Evolutionary conservation across 1,140 invertebrate species (phyloP).

Genomic region (Scaptomyza pallida): DNA sequence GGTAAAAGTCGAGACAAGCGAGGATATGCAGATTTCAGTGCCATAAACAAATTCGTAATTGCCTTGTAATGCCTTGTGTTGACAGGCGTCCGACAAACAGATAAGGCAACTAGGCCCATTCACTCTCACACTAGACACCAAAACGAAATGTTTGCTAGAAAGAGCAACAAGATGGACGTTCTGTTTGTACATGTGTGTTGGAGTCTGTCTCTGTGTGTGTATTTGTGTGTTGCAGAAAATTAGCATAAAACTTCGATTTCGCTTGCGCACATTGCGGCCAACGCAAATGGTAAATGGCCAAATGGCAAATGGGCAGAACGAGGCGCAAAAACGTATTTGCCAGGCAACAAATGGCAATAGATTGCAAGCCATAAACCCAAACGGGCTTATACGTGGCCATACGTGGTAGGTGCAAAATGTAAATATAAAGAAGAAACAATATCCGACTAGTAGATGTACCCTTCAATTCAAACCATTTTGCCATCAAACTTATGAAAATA

Average conservation of each 20-base stretch:
- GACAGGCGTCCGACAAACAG: slow-evolving; percentile 72
- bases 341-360: slow-evolving; percentile 67
- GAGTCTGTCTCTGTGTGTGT: slow-evolving; percentile 9
- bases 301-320: slow-evolving; percentile 22
- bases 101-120: slow-evolving; percentile 54
- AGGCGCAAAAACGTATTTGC: slow-evolving; percentile 1
- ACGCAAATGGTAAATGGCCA: slow-evolving; percentile 38
- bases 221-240: slow-evolving; percentile 44
- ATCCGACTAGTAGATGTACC: slow-evolving; percentile 1
- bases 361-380: slow-evolving; percentile 66
- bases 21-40: slow-evolving; percentile 43
- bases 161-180: slow-evolving; percentile 22
- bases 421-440: not conserved
- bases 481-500: too few species aligned
- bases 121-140: slow-evolving; percentile 4
- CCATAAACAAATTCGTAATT: slow-evolving; percentile 80
- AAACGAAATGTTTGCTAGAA: slow-evolving; percentile 20
- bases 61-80: slow-evolving; percentile 78
- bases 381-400: slow-evolving; percentile 36
- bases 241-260: slow-evolving; percentile 82
- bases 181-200: slow-evolving; percentile 1
- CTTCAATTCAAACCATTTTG: too few species aligned
- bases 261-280: slow-evolving; percentile 54
- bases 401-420: slow-evolving; percentile 7
- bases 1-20: slow-evolving; percentile 44